These are phyloP conservation scores for Oligia latruncula DNA, from an alignment of 2,888 invertebrate genomes.

Conservation along the genomic window DNA sequence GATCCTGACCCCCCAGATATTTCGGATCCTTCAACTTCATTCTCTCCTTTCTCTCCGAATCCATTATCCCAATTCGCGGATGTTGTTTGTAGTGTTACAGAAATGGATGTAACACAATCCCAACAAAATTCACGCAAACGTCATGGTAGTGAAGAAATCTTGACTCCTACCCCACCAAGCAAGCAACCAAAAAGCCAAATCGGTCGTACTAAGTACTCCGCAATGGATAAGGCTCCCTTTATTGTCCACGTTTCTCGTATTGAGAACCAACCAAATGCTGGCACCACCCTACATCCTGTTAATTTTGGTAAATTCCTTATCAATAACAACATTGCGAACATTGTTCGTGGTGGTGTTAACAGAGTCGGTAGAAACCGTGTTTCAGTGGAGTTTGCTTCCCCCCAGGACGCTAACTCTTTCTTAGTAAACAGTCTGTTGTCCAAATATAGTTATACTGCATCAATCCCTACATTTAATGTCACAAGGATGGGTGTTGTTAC, in stretches of 20 bases:
- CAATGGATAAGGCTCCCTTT: neutral
- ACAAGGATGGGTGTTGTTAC: neutral
- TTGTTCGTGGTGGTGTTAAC: no score
- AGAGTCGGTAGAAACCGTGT: neutral
- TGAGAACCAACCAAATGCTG: neutral
- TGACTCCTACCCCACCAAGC: neutral
- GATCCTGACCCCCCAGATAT: neutral
- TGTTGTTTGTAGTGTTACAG: neutral
- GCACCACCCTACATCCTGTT: neutral
- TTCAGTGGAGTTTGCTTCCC: neutral
- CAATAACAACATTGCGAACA: neutral
- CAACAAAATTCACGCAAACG: neutral
- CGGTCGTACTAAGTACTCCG: neutral
- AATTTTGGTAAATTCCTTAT: neutral
- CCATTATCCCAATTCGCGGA: neutral
- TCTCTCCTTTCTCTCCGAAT: neutral
- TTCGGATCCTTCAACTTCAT: neutral
- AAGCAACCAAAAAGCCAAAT: neutral
- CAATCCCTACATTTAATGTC: no score
- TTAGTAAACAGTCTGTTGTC: neutral
- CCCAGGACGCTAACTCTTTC: neutral
- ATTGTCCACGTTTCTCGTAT: neutral
- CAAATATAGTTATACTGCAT: neutral
- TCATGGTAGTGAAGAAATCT: neutral
- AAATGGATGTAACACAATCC: neutral